Evolutionary conservation across 2,113 vertebrate species (phyloP).

Genomic region (Herpailurus yagouaroundi): DNA sequence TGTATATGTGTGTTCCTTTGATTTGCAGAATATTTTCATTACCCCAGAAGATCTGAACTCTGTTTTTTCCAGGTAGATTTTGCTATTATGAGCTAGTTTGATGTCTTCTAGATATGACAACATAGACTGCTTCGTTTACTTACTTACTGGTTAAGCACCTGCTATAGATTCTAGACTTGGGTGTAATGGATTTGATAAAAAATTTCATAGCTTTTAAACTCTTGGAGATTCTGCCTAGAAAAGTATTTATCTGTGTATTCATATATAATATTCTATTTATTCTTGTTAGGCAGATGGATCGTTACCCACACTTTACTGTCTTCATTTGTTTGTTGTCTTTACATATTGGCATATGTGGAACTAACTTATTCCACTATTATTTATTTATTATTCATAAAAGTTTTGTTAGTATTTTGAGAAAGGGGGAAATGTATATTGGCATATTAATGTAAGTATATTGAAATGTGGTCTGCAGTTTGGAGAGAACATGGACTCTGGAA

Average conservation of each 20-base stretch:
- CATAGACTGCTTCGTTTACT: background rate
- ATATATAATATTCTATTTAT: background rate
- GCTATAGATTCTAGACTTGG: background rate
- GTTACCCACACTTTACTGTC: background rate
- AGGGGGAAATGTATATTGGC: background rate
- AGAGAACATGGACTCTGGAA: conserved; percentile 1
- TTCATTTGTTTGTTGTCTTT: conserved; percentile 13
- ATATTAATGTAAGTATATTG: background rate
- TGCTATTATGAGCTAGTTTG: background rate
- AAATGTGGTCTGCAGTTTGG: background rate
- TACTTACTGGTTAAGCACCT: background rate
- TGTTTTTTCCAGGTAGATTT: background rate
- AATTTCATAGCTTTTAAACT: conserved; percentile 19
- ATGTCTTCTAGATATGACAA: background rate
- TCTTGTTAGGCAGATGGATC: background rate
- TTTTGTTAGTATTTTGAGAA: conserved; percentile 6
- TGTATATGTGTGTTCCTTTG: background rate
- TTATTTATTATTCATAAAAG: background rate
- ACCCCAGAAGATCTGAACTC: background rate
- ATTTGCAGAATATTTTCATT: background rate
- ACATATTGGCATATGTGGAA: background rate
- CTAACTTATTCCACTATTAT: background rate
- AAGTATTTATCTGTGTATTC: background rate
- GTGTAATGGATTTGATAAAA: background rate
- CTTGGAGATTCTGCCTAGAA: background rate